Evolutionary conservation across 2,888 invertebrate genomes (phyloP).

Genomic region (Lysandra coridon): DNA sequence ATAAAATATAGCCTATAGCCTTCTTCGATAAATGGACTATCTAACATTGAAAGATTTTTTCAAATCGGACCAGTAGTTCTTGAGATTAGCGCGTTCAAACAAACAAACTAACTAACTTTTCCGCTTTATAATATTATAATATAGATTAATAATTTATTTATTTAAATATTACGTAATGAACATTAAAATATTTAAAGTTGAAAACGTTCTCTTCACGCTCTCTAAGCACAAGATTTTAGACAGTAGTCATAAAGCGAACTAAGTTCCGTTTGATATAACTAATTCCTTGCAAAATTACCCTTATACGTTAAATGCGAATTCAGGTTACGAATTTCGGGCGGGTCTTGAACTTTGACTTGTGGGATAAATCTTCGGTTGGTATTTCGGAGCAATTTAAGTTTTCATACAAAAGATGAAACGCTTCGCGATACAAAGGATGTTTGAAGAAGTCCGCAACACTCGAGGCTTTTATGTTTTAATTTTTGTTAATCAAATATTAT

Average conservation of each 20-base stretch:
- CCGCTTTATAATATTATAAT: too few relatives aligned
- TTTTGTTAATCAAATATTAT: background rate
- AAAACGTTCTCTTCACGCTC: background rate
- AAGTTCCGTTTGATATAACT: background rate
- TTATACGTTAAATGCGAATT: constrained; percentile 10
- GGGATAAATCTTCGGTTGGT: constrained; percentile 47
- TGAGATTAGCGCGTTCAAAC: too few relatives aligned
- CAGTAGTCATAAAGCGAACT: background rate
- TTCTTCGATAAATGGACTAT: too few relatives aligned
- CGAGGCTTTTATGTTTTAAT: constrained; percentile 23
- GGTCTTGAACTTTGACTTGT: constrained; percentile 46
- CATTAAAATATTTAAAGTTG: background rate
- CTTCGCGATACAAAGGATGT: constrained; percentile 61
- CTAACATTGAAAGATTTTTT: too few relatives aligned
- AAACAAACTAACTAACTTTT: too few relatives aligned
- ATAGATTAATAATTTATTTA: too few relatives aligned
- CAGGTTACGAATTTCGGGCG: constrained; percentile 40
- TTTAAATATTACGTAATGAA: background rate
- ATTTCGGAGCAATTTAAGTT: constrained; percentile 65
- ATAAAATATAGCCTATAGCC: too few relatives aligned
- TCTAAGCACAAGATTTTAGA: background rate
- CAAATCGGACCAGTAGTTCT: too few relatives aligned
- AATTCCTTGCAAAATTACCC: constrained; percentile 34
- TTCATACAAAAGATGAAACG: constrained; percentile 56
- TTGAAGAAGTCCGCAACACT: constrained; percentile 50